These are phyloP conservation scores for Noctua janthe DNA, from an alignment of 2,888 invertebrate genomes.

Conservation along the genomic window DNA sequence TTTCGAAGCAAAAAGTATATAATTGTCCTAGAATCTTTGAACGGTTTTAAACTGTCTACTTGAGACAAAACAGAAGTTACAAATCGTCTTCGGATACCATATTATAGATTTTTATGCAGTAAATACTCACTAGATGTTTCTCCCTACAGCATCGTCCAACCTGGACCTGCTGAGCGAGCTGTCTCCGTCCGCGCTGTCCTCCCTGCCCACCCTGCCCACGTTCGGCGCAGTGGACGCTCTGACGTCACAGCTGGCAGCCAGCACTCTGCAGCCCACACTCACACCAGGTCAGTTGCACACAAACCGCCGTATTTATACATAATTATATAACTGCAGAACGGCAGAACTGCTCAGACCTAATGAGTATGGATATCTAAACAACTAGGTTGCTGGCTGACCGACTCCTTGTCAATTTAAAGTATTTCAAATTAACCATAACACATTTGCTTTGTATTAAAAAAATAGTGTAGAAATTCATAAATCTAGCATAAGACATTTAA, in stretches of 20 bases:
- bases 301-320: not conserved
- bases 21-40: too few relatives aligned
- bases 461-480: too few relatives aligned
- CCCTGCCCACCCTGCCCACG: too few relatives aligned
- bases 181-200: too few relatives aligned
- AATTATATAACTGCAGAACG: not conserved
- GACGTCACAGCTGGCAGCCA: slow-evolving; percentile 67
- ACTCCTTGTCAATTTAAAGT: not conserved
- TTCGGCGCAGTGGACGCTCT: slow-evolving; percentile 70
- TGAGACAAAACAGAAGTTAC: too few relatives aligned
- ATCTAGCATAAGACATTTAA: not conserved
- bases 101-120: not conserved
- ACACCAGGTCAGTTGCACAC: slow-evolving; percentile 67
- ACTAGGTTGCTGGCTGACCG: not conserved
- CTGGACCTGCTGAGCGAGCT: slow-evolving; percentile 82
- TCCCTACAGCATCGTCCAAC: slow-evolving; percentile 73
- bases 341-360: not conserved
- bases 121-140: not conserved
- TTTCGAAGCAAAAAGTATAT: too few relatives aligned
- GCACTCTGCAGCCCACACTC: slow-evolving; percentile 74
- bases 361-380: not conserved
- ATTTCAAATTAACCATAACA: not conserved
- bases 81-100: not conserved
- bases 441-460: too few relatives aligned
- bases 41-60: too few relatives aligned